Evolutionary conservation across 2,888 invertebrate genomes (phyloP).

Genomic region (Orgyia antiqua): DNA sequence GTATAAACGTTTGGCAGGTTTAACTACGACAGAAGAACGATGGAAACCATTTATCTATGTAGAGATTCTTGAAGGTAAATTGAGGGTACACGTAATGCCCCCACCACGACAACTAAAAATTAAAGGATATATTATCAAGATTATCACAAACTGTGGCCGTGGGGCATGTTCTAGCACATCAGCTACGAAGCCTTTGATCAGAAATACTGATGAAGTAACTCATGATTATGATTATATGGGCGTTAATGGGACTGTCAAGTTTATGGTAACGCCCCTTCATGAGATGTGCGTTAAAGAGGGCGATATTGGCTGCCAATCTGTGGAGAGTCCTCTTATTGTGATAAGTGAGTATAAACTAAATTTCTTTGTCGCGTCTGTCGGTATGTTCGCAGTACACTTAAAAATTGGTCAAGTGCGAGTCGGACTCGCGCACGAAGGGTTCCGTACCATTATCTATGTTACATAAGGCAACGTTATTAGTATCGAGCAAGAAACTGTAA

Average conservation of each 20-base stretch:
- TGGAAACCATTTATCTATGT: constrained; percentile 70
- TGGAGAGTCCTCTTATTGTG: constrained; percentile 55
- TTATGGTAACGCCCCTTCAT: constrained; percentile 55
- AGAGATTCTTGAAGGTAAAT: constrained; percentile 48
- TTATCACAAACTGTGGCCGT: constrained; percentile 39
- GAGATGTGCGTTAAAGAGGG: constrained; percentile 27
- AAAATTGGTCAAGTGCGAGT: too few species aligned
- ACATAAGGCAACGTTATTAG: too few species aligned
- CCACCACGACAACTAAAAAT: constrained; percentile 52
- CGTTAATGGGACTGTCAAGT: constrained; percentile 51
- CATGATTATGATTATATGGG: constrained; percentile 51
- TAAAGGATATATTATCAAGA: constrained; percentile 42
- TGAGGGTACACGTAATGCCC: constrained; percentile 57
- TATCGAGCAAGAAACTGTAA: too few species aligned
- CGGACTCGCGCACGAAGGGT: too few species aligned
- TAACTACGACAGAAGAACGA: constrained; percentile 42
- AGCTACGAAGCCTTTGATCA: constrained; percentile 29
- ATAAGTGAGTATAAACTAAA: constrained; percentile 58
- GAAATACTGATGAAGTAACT: constrained; percentile 45
- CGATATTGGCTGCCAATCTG: constrained; percentile 34
- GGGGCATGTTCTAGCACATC: constrained; percentile 30
- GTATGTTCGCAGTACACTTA: too few species aligned
- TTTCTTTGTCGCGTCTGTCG: too few species aligned
- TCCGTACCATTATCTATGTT: too few species aligned
- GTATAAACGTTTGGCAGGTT: constrained; percentile 49